phyloP scores from a whole-genome alignment of 2,888 invertebrate species.

The Tetranychus truncatus region DNA sequence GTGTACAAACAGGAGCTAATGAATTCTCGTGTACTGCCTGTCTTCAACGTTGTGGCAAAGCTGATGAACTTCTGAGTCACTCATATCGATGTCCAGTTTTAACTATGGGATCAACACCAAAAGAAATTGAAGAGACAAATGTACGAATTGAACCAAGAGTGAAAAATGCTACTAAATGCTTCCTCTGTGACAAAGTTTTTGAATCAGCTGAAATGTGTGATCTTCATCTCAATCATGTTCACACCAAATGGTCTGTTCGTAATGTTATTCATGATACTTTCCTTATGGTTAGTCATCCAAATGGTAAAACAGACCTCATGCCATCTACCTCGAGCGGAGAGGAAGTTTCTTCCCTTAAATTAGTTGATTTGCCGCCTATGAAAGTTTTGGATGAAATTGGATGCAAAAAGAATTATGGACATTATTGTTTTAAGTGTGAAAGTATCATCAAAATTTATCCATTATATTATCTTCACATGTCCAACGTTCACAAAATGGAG shows the following conservation, averaged over 20 bases:
- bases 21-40: conserved; percentile 28
- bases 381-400: conserved; percentile 19
- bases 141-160: background rate
- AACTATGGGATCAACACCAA: background rate
- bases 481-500: conserved; percentile 22
- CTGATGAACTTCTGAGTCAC: conserved; percentile 26
- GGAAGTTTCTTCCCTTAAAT: background rate
- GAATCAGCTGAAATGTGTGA: conserved; percentile 23
- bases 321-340: background rate
- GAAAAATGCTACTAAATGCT: conserved; percentile 21
- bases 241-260: conserved; percentile 26
- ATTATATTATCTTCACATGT: conserved; percentile 23
- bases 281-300: conserved; percentile 12
- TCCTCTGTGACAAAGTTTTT: conserved; percentile 26
- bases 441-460: conserved; percentile 23
- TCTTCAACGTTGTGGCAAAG: conserved; percentile 26
- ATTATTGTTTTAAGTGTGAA: conserved; percentile 24
- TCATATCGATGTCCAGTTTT: conserved; percentile 15
- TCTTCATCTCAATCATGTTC: conserved; percentile 28
- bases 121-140: conserved; percentile 8
- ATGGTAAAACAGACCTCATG: conserved; percentile 15
- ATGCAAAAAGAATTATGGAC: conserved; percentile 21
- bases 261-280: conserved; percentile 15
- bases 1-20: conserved; percentile 28
- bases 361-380: conserved; percentile 19